Evolutionary conservation across 1,140 invertebrate genomes (phyloP).

Genomic region (Nasonia giraulti): DNA sequence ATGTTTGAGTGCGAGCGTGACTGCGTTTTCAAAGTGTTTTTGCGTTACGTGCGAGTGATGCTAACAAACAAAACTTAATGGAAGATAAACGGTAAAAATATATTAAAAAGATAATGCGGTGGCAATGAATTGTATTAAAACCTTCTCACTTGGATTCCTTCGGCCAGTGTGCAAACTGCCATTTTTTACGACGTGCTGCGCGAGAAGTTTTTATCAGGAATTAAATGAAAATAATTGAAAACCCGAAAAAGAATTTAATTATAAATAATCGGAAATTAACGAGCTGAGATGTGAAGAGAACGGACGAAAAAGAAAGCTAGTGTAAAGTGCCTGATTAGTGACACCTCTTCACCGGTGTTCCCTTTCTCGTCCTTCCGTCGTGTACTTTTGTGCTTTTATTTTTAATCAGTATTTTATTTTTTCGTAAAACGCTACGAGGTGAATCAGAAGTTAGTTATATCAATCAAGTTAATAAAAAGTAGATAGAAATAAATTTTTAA

Average conservation of each 20-base stretch:
- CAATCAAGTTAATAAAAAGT: conserved; percentile 12
- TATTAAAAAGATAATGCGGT: conserved; percentile 24
- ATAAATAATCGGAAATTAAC: conserved; percentile 7
- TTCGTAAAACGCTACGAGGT: neutral
- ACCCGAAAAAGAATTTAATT: conserved; percentile 1
- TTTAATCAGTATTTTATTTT: conserved; percentile 31
- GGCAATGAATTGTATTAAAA: conserved; percentile 33
- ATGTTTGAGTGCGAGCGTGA: conserved; percentile 47
- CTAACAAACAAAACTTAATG: conserved; percentile 28
- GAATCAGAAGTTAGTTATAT: neutral
- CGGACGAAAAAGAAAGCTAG: conserved; percentile 62
- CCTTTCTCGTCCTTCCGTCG: conserved; percentile 56
- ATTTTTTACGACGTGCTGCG: conserved; percentile 28
- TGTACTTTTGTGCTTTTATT: conserved; percentile 45
- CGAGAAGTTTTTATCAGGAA: conserved; percentile 26
- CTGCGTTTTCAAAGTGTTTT: conserved; percentile 44
- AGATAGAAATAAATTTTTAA: conserved; percentile 25
- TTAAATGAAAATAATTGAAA: conserved; percentile 21
- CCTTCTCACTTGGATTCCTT: conserved; percentile 27
- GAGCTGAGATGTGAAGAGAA: conserved; percentile 49
- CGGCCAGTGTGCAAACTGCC: conserved; percentile 33
- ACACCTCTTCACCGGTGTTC: conserved; percentile 63
- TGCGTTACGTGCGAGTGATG: conserved; percentile 37
- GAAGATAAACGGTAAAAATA: conserved; percentile 23
- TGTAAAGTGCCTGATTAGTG: conserved; percentile 74